Percentiles rank a stretch among this genome's conserved stretches.
These are phyloP conservation scores for Dendroctonus valens DNA, from an alignment of 1,140 invertebrate species.

Conservation along the genomic window DNA sequence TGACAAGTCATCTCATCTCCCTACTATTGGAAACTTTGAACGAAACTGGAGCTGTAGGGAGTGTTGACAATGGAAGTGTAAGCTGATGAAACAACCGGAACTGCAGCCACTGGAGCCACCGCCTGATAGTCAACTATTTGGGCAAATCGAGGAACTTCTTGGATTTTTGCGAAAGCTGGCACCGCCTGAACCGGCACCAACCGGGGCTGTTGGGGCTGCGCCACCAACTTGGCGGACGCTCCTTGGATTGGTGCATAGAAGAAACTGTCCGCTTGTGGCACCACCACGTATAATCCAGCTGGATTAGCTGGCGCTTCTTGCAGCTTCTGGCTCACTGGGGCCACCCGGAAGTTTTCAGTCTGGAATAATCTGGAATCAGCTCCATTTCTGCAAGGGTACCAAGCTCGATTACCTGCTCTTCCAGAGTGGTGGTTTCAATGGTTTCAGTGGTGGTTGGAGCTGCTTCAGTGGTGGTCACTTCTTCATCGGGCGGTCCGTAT, in stretches of 20 bases:
- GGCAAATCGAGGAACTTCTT: conserved; percentile 26
- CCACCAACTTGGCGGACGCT: conserved; percentile 17
- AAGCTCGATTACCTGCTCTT: conserved; percentile 32
- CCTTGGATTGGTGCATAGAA: conserved; percentile 6
- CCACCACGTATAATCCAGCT: conserved; percentile 28
- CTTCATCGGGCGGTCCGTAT: conserved; percentile 41
- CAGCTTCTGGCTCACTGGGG: conserved; percentile 4
- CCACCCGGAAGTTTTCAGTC: conserved; percentile 31
- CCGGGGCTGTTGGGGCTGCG: conserved; percentile 6
- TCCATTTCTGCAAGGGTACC: conserved; percentile 1
- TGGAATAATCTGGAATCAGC: conserved; percentile 8
- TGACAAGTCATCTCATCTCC: no score
- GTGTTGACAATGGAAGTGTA: conserved; percentile 35
- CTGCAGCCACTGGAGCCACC: conserved; percentile 12
- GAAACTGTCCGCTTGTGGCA: conserved; percentile 33
- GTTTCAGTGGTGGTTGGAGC: conserved; percentile 36
- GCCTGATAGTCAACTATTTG: conserved; percentile 17
- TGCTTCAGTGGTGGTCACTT: conserved; percentile 38
- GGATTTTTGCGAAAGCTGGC: conserved; percentile 36
- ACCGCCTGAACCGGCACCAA: conserved; percentile 34
- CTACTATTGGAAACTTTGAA: conserved; percentile 38
- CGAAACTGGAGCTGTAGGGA: conserved; percentile 38
- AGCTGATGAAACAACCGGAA: conserved; percentile 25
- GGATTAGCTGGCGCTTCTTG: conserved; percentile 15
- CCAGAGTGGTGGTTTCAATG: conserved; percentile 32